phyloP scores from a whole-genome alignment of 2,888 invertebrate genomes.

The Spialia ferax region DNA sequence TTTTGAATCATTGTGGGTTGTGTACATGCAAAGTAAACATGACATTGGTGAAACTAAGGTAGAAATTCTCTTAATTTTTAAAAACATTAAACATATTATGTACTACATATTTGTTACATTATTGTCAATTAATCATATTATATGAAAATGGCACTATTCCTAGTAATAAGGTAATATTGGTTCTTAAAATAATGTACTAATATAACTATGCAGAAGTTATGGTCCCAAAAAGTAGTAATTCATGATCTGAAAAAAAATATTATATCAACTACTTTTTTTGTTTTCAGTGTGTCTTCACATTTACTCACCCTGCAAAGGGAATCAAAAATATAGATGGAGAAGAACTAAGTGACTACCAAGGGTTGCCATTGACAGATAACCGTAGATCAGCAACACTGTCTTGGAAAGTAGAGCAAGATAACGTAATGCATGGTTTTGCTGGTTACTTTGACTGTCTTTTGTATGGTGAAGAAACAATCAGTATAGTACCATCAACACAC shows the following conservation, averaged over 20 bases:
- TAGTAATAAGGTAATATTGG: too few relatives aligned
- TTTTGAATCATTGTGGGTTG: constrained; percentile 96
- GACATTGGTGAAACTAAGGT: constrained; percentile 90
- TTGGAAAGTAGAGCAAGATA: constrained; percentile 91
- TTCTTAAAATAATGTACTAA: too few relatives aligned
- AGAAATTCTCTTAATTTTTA: constrained; percentile 27
- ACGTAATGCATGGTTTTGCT: constrained; percentile 96
- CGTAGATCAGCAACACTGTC: constrained; percentile 89
- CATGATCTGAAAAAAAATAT: not conserved
- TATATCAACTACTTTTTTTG: not conserved
- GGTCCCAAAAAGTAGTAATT: too few relatives aligned
- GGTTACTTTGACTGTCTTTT: constrained; percentile 97
- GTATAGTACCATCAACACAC: constrained; percentile 96
- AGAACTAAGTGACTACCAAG: constrained; percentile 88
- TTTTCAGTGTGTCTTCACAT: constrained; percentile 92
- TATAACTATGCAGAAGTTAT: too few relatives aligned
- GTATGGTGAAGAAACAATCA: constrained; percentile 94
- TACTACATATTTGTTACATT: too few relatives aligned
- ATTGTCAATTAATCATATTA: too few relatives aligned
- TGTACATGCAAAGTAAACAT: constrained; percentile 95
- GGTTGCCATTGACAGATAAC: constrained; percentile 91
- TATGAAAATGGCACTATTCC: too few relatives aligned
- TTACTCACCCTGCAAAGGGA: constrained; percentile 95
- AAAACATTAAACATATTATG: too few relatives aligned
- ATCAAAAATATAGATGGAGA: constrained; percentile 88